Percentiles rank a stretch among this genome's conserved stretches.
Conservation (phyloP, 1,140 invertebrate genomes). For the Sipha flava region DNA sequence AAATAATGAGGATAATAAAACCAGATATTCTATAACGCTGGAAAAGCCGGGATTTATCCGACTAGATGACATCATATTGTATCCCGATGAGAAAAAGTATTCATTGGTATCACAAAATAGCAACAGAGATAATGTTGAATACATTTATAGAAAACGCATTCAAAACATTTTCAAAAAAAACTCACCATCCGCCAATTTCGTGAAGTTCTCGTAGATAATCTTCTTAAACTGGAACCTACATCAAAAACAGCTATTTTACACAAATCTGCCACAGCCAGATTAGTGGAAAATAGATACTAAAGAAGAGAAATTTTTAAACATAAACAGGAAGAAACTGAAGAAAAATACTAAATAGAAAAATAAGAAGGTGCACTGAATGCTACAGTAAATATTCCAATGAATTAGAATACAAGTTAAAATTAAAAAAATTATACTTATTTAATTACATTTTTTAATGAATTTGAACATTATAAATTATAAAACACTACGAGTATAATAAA, state of each 20-base stretch:
- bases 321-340: neutral
- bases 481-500: too few relatives aligned
- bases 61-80: neutral
- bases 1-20: neutral
- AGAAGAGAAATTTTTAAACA: neutral
- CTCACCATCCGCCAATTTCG: neutral
- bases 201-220: neutral
- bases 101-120: neutral
- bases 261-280: neutral
- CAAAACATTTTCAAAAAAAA: neutral
- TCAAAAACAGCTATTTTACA: neutral
- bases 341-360: neutral
- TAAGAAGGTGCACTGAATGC: neutral
- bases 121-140: neutral
- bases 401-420: slow-evolving; percentile 32
- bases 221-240: neutral
- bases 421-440: neutral
- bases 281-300: neutral
- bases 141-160: neutral
- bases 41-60: slow-evolving; percentile 2
- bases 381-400: neutral
- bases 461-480: too few relatives aligned
- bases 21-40: neutral
- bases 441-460: too few relatives aligned
- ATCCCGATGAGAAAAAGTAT: neutral